Percentiles rank a stretch among this genome's conserved stretches.
Conservation (phyloP, 1,140 invertebrate genomes). For the Dendroctonus ponderosae region DNA sequence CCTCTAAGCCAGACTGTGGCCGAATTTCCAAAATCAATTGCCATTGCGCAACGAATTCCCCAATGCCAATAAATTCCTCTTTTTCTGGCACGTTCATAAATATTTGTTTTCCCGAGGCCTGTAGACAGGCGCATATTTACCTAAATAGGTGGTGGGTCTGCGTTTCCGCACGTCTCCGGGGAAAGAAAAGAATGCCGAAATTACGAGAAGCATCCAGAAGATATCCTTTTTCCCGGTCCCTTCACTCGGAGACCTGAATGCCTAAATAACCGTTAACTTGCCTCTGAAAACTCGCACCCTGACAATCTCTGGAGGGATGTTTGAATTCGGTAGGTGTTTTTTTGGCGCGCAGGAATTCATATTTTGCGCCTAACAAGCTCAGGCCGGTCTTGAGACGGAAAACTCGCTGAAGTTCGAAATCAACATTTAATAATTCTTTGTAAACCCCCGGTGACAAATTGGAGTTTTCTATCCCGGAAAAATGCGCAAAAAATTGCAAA, state of each 20-base stretch:
- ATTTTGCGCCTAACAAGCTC: too few species aligned
- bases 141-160: constrained; percentile 27
- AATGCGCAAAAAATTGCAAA: too few species aligned
- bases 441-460: too few species aligned
- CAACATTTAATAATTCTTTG: too few species aligned
- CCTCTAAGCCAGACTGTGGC: too few species aligned
- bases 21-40: not conserved
- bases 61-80: constrained; percentile 12
- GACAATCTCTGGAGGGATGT: constrained; percentile 21
- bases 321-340: constrained; percentile 1
- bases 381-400: too few species aligned
- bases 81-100: constrained; percentile 22
- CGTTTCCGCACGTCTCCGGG: constrained; percentile 20
- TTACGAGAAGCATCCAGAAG: constrained; percentile 12
- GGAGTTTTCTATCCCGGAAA: too few species aligned
- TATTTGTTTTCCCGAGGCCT: constrained; percentile 23
- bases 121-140: constrained; percentile 15
- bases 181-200: constrained; percentile 25
- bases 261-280: constrained; percentile 32
- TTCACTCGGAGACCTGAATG: constrained; percentile 24
- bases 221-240: constrained; percentile 23
- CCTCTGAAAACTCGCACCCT: constrained; percentile 29
- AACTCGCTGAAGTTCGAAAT: too few species aligned
- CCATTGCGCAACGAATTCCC: not conserved
- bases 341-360: too few species aligned